A percentile compares a stretch with the other conserved stretches of the same genome.
phyloP scores from a whole-genome alignment of 2,888 invertebrate genomes.

The Ophraella communa region DNA sequence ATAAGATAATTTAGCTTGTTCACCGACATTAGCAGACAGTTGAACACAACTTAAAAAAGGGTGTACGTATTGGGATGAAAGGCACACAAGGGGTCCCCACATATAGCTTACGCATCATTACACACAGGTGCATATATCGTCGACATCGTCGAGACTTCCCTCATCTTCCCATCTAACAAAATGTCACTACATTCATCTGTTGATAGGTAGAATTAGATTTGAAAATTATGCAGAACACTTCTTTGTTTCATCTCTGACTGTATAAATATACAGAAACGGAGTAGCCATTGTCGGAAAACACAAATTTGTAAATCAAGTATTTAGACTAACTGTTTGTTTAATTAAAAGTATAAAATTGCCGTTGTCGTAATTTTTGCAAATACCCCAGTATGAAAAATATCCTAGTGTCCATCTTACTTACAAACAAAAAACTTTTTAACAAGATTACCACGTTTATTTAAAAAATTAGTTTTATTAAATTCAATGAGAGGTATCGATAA shows the following conservation, averaged over 20 bases:
- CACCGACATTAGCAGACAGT: slow-evolving; percentile 51
- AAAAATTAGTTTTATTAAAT: too few relatives aligned
- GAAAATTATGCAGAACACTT: slow-evolving; percentile 35
- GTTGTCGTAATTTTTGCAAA: too few relatives aligned
- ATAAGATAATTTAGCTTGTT: slow-evolving; percentile 48
- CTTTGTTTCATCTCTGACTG: slow-evolving; percentile 28
- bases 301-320: not conserved
- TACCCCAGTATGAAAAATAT: too few relatives aligned
- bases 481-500: too few relatives aligned
- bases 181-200: slow-evolving; percentile 37
- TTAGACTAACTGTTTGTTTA: too few relatives aligned
- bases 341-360: too few relatives aligned
- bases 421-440: too few relatives aligned
- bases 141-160: slow-evolving; percentile 38
- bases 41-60: slow-evolving; percentile 46
- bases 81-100: slow-evolving; percentile 54
- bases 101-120: slow-evolving; percentile 57
- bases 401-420: too few relatives aligned
- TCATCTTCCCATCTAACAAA: slow-evolving; percentile 36
- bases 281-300: not conserved
- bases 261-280: slow-evolving; percentile 11
- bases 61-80: slow-evolving; percentile 50
- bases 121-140: slow-evolving; percentile 55
- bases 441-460: too few relatives aligned
- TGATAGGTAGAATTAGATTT: slow-evolving; percentile 34